Conservation (phyloP, 2,113 vertebrate genomes). For the Geococcyx californianus region DNA sequence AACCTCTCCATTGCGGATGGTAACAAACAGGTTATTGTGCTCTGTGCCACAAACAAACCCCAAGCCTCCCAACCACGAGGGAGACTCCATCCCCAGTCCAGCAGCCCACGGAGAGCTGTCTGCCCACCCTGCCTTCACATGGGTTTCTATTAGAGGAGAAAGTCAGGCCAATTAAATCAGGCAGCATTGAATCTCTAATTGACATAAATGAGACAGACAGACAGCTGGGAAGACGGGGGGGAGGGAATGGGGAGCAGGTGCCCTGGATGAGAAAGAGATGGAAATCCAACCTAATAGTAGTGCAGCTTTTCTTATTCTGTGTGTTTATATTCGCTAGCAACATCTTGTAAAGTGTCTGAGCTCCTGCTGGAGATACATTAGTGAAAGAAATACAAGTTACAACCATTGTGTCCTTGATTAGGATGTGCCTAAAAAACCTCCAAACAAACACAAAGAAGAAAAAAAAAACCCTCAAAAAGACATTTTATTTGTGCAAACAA, state of each 20-base stretch:
- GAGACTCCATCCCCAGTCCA: constrained; percentile 8
- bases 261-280: constrained; percentile 54
- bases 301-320: not conserved
- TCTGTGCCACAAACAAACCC: not conserved
- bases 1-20: not conserved
- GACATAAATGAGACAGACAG: constrained; percentile 80
- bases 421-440: not conserved
- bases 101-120: not conserved
- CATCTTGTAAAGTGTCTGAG: not conserved
- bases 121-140: not conserved
- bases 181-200: constrained; percentile 76
- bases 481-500: not conserved
- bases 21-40: constrained; percentile 62
- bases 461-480: not conserved
- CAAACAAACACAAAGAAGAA: not conserved
- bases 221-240: constrained; percentile 67
- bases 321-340: not conserved
- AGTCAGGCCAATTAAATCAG: constrained; percentile 76
- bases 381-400: not conserved
- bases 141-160: constrained; percentile 53
- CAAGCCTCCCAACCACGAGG: not conserved
- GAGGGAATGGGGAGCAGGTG: constrained; percentile 68
- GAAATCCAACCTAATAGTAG: constrained; percentile 44
- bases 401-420: not conserved
- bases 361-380: not conserved